Evolutionary conservation across 2,888 invertebrate species (phyloP).

Genomic region (Thalpophila matura): DNA sequence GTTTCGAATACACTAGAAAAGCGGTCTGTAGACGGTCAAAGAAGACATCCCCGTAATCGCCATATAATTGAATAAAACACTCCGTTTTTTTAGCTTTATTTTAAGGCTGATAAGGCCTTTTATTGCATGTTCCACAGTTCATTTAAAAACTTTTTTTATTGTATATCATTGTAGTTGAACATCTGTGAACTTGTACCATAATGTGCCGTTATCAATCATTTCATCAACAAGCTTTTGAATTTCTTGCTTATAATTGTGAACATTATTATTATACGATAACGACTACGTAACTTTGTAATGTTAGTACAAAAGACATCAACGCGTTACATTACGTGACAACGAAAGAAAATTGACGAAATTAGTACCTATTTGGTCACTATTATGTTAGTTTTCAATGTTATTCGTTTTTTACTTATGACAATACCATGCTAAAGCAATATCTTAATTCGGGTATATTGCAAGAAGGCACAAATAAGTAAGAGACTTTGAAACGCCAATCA

Average conservation of each 20-base stretch:
- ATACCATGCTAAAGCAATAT: no score
- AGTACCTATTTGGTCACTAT: no score
- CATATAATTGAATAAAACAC: background rate
- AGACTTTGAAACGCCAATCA: no score
- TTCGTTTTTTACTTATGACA: no score
- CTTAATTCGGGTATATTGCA: no score
- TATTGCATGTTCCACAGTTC: background rate
- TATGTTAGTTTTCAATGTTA: no score
- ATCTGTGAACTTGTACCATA: constrained; percentile 6
- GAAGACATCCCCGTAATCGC: no score
- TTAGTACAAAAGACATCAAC: constrained; percentile 59
- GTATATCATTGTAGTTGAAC: constrained; percentile 19
- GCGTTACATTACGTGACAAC: background rate
- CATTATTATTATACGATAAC: background rate
- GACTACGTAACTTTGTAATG: background rate
- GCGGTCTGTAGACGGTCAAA: no score
- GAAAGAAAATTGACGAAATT: no score
- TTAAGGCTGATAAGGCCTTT: background rate
- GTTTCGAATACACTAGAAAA: no score
- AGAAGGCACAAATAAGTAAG: no score
- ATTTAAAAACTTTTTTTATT: constrained; percentile 10
- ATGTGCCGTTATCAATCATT: constrained; percentile 19
- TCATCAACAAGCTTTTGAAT: background rate
- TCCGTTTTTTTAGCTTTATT: background rate
- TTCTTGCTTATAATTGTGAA: background rate